These are phyloP conservation scores for Nezara viridula DNA, from an alignment of 2,888 invertebrate species.

Conservation along the genomic window DNA sequence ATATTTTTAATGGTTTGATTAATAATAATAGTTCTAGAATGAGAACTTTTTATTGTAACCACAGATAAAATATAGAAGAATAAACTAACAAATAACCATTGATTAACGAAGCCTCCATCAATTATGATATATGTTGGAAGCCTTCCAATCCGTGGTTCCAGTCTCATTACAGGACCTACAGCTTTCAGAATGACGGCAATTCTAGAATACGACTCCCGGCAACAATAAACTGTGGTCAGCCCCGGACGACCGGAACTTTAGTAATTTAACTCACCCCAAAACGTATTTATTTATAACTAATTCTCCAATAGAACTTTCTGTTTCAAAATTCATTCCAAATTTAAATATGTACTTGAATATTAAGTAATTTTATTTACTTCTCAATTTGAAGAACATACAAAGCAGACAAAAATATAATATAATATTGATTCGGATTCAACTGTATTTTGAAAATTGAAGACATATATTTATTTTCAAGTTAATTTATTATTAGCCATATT, in stretches of 20 bases:
- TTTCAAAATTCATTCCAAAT: background rate
- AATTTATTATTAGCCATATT: no score
- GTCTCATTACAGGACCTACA: background rate
- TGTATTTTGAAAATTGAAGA: no score
- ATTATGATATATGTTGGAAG: background rate
- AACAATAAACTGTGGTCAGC: conserved; percentile 11
- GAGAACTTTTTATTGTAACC: no score
- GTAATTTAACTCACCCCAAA: background rate
- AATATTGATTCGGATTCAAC: no score
- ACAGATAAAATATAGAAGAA: background rate
- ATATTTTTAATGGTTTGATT: no score
- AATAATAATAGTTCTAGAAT: no score
- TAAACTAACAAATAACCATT: background rate
- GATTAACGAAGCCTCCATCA: background rate
- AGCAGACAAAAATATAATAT: no score
- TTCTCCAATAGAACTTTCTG: background rate
- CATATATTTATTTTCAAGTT: no score
- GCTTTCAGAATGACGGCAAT: conserved; percentile 5
- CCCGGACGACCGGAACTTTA: background rate
- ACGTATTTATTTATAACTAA: background rate
- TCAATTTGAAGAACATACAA: background rate
- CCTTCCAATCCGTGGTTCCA: background rate
- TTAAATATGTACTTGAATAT: background rate
- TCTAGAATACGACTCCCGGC: background rate
- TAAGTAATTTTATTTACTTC: background rate